phyloP scores from a whole-genome alignment of 2,888 invertebrate genomes.

The Piscicola geometra region DNA sequence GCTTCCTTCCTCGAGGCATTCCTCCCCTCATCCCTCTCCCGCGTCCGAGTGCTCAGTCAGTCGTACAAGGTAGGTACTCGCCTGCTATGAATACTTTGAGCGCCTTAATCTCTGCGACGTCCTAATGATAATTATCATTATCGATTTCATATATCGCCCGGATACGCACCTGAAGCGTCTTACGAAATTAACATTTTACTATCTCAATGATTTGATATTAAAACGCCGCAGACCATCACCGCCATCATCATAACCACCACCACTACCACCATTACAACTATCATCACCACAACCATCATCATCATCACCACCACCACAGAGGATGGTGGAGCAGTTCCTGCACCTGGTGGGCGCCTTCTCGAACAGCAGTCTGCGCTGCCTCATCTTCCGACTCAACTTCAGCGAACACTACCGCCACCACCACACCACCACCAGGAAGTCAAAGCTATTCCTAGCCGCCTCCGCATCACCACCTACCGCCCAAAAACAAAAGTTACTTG shows the following conservation, averaged over 20 bases:
- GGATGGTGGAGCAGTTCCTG: slow-evolving; percentile 79
- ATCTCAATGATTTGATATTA: not conserved
- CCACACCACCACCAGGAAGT: slow-evolving; percentile 39
- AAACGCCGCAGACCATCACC: not conserved
- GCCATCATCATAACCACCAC: too few species aligned
- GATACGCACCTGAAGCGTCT: too few species aligned
- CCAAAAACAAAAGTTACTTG: too few species aligned
- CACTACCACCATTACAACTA: too few species aligned
- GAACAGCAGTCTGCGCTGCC: slow-evolving; percentile 79
- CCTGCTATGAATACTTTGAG: not conserved
- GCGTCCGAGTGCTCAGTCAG: slow-evolving; percentile 66
- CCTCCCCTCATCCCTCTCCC: slow-evolving; percentile 62
- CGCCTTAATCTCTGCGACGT: not conserved
- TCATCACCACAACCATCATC: too few species aligned
- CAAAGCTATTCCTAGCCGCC: not conserved
- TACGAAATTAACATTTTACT: too few species aligned
- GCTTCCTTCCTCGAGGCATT: slow-evolving; percentile 63
- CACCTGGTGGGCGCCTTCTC: slow-evolving; percentile 72
- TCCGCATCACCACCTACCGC: too few species aligned
- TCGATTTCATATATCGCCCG: not conserved
- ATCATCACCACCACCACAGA: too few species aligned
- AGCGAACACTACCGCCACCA: slow-evolving; percentile 81
- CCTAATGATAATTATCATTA: too few species aligned
- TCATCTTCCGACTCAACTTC: slow-evolving; percentile 87
- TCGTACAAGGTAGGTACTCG: slow-evolving; percentile 73